Evolutionary conservation across 2,113 vertebrate genomes (phyloP), one percentile per base, ranked within the genome.

Genomic region (Azemiops feae): DNA sequence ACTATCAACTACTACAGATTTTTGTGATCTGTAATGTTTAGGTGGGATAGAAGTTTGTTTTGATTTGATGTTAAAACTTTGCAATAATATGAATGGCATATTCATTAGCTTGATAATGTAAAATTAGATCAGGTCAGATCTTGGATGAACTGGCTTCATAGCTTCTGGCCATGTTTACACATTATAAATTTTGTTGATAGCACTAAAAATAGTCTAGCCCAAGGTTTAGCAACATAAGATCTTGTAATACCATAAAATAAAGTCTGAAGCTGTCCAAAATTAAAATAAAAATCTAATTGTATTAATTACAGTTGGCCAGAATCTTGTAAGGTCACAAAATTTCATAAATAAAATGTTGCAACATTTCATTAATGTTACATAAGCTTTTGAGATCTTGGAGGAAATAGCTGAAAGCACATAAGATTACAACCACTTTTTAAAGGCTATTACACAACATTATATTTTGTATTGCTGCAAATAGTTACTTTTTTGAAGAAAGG

Each of bases 101-200:
- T 87, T 52, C 30, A 52, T 87, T 25, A 92, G 6, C 30, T 9
- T 92, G 43, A 23, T 60, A 7, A 60, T 92, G 4, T 23, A 64
- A 92, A 81, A 43, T 81, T 43, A 43, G 34, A 81, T 43, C 74
- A 81, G 74, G 39, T 81, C 74, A 81, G 0, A 20, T 22, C 18
- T 81, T 81, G 47, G 47, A 50, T 50, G 47, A 50, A 8, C 47
- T 50, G 47, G 47, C 47, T 50, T 50, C 47, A 50, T 50, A 81
- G 34, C 39, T 81, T 81, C 34, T 81, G 81, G 27, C 54, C 87
- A 60, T 60, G 5, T 92, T 92, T 25, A 43, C 6, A 10, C 87
- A 50, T 52, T 87, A 7, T 30, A 39, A 43, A 90, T 47, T 14
- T 89, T 3, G 0, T 85, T 52, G 39, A 0, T 0, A 0, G 6